A percentile compares a stretch with the other conserved stretches of the same genome.
Evolutionary conservation across 2,888 invertebrate species (phyloP).

Genomic region (Megaustenia siamemsis): DNA sequence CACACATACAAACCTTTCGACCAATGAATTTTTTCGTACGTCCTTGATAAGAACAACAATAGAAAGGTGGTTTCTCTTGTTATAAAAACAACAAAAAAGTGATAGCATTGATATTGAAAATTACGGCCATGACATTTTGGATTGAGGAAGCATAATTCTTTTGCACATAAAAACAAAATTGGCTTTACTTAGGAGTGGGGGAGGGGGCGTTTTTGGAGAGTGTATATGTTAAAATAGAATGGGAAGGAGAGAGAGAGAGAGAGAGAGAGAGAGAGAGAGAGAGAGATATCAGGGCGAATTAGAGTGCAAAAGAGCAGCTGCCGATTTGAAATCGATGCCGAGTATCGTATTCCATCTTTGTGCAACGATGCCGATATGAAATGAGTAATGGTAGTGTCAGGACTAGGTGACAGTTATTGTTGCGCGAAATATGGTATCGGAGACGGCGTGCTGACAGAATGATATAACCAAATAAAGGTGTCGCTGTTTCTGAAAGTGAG

Average conservation of each 20-base stretch:
- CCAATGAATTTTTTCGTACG: too few relatives aligned
- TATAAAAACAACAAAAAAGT: too few relatives aligned
- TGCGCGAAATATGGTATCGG: background rate
- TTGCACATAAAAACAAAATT: too few relatives aligned
- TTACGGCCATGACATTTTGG: too few relatives aligned
- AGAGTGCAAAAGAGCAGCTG: background rate
- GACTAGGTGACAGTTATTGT: background rate
- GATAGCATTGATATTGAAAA: too few relatives aligned
- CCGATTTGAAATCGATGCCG: background rate
- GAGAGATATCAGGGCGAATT: background rate
- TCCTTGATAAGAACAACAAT: too few relatives aligned
- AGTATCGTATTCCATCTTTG: background rate
- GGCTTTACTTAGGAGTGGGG: too few relatives aligned
- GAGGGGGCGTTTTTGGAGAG: too few relatives aligned
- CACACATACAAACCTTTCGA: too few relatives aligned
- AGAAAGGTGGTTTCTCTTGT: too few relatives aligned
- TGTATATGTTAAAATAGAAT: too few relatives aligned
- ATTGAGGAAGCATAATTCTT: too few relatives aligned
- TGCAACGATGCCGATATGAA: background rate
- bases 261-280: background rate
- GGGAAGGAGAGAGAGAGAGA: background rate
- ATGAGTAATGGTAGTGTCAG: conserved; percentile 1
- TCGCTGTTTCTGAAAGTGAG: background rate
- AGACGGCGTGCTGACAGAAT: background rate
- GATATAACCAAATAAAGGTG: background rate